These are phyloP conservation scores for Calcarius lapponicus DNA, from an alignment of 2,797 vertebrate species.

Conservation along the genomic window DNA sequence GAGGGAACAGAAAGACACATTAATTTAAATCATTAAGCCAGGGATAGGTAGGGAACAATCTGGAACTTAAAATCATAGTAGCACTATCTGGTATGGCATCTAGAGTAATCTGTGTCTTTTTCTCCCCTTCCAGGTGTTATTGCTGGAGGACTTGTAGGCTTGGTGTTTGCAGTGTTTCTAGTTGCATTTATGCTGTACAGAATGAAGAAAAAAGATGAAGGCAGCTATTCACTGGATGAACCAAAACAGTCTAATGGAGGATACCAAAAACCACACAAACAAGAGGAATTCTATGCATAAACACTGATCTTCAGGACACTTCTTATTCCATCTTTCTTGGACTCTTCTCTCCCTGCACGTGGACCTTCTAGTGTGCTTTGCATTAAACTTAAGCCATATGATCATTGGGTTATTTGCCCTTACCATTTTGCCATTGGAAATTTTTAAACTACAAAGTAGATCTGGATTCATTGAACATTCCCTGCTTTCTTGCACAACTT, in stretches of 20 bases:
- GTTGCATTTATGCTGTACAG: conserved; percentile 83
- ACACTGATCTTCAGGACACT: conserved; percentile 18
- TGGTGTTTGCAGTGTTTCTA: conserved; percentile 77
- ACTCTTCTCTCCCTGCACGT: conserved; percentile 64
- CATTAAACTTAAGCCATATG: conserved; percentile 74
- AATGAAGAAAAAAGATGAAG: conserved; percentile 84
- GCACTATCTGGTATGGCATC: background rate
- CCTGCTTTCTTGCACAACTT: conserved; percentile 63
- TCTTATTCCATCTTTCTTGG: conserved; percentile 37
- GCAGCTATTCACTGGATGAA: conserved; percentile 80
- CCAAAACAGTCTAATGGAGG: conserved; percentile 77
- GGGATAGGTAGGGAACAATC: background rate
- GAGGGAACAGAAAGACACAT: background rate
- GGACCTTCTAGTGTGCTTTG: conserved; percentile 70
- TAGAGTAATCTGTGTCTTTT: background rate
- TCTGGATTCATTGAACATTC: conserved; percentile 63
- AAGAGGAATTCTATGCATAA: conserved; percentile 88
- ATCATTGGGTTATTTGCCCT: conserved; percentile 54
- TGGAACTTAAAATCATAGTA: background rate
- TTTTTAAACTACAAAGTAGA: conserved; percentile 60
- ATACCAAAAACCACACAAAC: conserved; percentile 80
- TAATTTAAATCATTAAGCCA: background rate
- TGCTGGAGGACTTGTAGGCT: conserved; percentile 82
- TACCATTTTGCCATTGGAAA: conserved; percentile 52
- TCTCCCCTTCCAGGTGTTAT: conserved; percentile 77